A percentile compares a stretch with the other conserved stretches of the same genome.
Conservation (phyloP, 2,888 invertebrate genomes). For the Chironomus riparius region DNA sequence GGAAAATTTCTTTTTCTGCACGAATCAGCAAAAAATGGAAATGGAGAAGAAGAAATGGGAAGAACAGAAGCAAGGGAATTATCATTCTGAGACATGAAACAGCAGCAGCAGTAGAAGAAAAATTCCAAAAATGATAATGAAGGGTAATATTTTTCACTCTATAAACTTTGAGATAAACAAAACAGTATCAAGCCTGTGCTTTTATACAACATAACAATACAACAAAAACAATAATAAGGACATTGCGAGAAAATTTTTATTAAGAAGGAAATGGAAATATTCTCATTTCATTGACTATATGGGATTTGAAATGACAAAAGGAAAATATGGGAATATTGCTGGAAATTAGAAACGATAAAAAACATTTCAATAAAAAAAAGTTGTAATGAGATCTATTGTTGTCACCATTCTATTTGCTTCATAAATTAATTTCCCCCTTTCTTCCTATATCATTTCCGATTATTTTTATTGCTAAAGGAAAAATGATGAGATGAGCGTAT, state of each 20-base stretch:
- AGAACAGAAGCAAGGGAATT: too few species aligned
- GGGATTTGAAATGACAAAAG: neutral
- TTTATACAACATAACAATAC: neutral
- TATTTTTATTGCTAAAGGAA: too few species aligned
- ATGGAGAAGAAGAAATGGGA: too few species aligned
- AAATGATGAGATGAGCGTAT: too few species aligned
- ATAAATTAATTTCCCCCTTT: too few species aligned
- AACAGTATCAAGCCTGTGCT: neutral
- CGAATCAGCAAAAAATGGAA: too few species aligned
- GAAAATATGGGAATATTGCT: constrained; percentile 5
- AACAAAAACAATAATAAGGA: neutral
- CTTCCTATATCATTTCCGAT: too few species aligned
- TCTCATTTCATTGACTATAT: neutral
- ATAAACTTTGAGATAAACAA: constrained; percentile 22
- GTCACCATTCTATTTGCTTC: constrained; percentile 12
- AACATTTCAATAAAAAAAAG: constrained; percentile 1
- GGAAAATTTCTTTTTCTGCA: too few species aligned
- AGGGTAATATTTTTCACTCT: constrained; percentile 24
- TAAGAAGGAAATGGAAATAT: neutral
- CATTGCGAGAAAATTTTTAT: neutral
- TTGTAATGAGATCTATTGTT: constrained; percentile 22
- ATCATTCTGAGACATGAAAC: neutral
- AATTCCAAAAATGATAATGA: constrained; percentile 9
- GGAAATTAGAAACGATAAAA: constrained; percentile 16
- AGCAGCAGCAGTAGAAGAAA: neutral